Percentiles rank a stretch among this genome's conserved stretches.
Evolutionary conservation across 2,797 vertebrate genomes (phyloP).

Genomic region (Acestrorhynchus altus): DNA sequence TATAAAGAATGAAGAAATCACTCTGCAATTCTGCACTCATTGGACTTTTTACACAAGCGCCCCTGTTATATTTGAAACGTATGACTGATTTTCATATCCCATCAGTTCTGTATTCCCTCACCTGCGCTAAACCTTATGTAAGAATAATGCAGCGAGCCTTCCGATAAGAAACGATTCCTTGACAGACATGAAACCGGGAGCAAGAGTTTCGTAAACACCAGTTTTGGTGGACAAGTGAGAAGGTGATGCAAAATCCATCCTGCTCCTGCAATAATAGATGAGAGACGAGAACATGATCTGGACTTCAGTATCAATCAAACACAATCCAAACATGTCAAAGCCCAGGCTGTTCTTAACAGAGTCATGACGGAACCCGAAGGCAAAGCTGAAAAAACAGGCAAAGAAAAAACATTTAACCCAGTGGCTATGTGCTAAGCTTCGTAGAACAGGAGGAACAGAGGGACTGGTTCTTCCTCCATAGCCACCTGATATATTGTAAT

Average conservation of each 20-base stretch:
- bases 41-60: too few relatives aligned
- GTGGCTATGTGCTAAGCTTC: neutral
- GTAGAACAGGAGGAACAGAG: neutral
- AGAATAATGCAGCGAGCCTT: neutral
- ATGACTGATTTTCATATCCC: neutral
- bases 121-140: too few relatives aligned
- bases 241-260: conserved; percentile 40
- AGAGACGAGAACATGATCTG: conserved; percentile 29
- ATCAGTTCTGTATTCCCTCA: neutral
- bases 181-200: neutral
- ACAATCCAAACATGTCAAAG: conserved; percentile 22
- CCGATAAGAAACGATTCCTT: conserved; percentile 15
- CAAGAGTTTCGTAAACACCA: conserved; percentile 27
- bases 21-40: too few relatives aligned
- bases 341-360: neutral
- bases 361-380: neutral
- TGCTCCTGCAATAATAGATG: conserved; percentile 12
- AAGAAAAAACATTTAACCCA: neutral
- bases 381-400: neutral
- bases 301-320: conserved; percentile 20
- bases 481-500: neutral
- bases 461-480: neutral
- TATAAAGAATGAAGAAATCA: too few relatives aligned
- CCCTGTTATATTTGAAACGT: too few relatives aligned
- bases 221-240: conserved; percentile 33